Conservation (phyloP, 2,797 vertebrate genomes). For the Oceanodroma leucorhoa region DNA sequence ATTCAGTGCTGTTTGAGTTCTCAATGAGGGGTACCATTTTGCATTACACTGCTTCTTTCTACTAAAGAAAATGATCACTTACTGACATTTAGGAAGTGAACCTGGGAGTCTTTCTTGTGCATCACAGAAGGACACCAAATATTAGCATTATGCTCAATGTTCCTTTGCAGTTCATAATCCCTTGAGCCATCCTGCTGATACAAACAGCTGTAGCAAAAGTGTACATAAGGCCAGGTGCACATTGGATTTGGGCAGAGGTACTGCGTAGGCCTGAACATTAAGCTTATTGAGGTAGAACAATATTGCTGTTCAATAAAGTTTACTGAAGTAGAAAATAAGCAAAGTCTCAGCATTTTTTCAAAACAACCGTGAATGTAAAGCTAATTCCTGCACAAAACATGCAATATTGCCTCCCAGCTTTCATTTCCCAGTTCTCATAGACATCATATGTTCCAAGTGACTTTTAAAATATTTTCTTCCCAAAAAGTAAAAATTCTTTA, state of each 20-base stretch:
- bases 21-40: background rate
- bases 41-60: background rate
- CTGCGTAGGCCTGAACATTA: background rate
- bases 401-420: background rate
- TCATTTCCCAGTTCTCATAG: background rate
- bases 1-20: background rate
- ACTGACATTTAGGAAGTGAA: background rate
- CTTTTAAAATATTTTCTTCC: background rate
- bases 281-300: slow-evolving; percentile 34
- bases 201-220: slow-evolving; percentile 7
- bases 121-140: slow-evolving; percentile 1
- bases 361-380: background rate
- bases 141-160: background rate
- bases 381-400: background rate
- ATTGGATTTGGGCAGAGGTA: slow-evolving; percentile 17
- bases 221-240: background rate
- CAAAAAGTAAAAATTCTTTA: background rate
- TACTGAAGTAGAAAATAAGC: slow-evolving; percentile 66
- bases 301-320: slow-evolving; percentile 44
- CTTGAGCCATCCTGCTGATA: background rate
- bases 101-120: background rate
- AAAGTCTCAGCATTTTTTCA: slow-evolving; percentile 4
- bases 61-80: background rate
- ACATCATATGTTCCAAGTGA: background rate
- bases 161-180: slow-evolving; percentile 18